A percentile compares a stretch with the other conserved stretches of the same genome.
phyloP scores from a whole-genome alignment of 2,888 invertebrate species.

The Drosophila quinaria region DNA sequence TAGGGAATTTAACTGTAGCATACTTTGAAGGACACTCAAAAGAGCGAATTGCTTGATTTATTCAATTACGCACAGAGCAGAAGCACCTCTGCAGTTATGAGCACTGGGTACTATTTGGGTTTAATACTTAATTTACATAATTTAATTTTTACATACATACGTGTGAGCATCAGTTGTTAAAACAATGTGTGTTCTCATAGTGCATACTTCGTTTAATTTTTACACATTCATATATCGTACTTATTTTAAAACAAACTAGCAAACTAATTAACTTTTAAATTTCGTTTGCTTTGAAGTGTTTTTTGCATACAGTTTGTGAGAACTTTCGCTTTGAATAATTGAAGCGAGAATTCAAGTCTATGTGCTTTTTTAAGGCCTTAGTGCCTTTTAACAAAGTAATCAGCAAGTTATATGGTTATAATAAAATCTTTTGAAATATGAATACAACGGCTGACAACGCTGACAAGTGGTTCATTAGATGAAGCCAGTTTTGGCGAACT shows the following conservation, averaged over 20 bases:
- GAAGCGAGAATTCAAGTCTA: conserved; percentile 6
- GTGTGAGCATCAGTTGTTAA: conserved; percentile 7
- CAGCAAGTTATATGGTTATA: conserved; percentile 37
- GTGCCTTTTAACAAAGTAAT: conserved; percentile 31
- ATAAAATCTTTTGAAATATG: conserved; percentile 40
- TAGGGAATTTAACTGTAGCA: conserved; percentile 19
- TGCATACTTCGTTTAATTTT: conserved; percentile 14
- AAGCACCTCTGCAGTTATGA: background rate
- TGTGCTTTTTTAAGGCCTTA: conserved; percentile 7
- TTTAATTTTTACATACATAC: background rate
- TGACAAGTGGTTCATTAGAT: conserved; percentile 28
- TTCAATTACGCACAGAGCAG: conserved; percentile 29
- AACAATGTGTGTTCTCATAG: conserved; percentile 10
- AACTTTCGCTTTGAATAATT: conserved; percentile 28
- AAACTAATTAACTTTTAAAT: conserved; percentile 34
- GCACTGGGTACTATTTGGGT: background rate
- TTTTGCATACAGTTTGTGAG: background rate
- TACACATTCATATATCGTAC: background rate
- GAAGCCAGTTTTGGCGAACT: conserved; percentile 42
- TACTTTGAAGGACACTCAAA: conserved; percentile 1
- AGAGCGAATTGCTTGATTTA: conserved; percentile 26
- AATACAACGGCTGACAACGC: conserved; percentile 1
- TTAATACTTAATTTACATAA: background rate
- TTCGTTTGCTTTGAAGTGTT: conserved; percentile 17
- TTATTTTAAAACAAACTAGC: conserved; percentile 17